Evolutionary conservation across 2,113 vertebrate genomes (phyloP).

Genomic region (Prietella phreatophila): DNA sequence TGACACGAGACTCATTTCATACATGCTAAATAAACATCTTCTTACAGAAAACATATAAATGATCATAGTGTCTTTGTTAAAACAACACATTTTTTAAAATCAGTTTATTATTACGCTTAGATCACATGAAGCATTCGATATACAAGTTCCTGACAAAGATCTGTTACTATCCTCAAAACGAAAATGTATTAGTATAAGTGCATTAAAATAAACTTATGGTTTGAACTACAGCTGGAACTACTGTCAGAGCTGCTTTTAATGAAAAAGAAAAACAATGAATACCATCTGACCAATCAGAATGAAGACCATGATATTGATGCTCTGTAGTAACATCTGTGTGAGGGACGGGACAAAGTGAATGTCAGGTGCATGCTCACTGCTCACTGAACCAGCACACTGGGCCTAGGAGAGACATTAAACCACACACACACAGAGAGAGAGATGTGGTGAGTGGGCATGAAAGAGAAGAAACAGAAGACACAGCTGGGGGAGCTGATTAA

Average conservation of each 20-base stretch:
- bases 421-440: not conserved
- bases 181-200: not conserved
- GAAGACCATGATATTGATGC: not conserved
- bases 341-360: constrained; percentile 46
- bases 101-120: not conserved
- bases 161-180: not conserved
- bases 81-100: not conserved
- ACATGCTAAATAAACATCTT: not conserved
- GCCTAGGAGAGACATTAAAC: constrained; percentile 26
- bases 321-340: constrained; percentile 41
- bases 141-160: not conserved
- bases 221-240: not conserved
- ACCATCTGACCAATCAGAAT: not conserved
- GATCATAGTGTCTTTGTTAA: not conserved
- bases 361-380: constrained; percentile 54
- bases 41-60: not conserved
- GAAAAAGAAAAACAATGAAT: not conserved
- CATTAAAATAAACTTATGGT: not conserved
- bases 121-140: not conserved
- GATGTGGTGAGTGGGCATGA: not conserved
- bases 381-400: constrained; percentile 42
- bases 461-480: not conserved
- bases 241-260: not conserved
- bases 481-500: not conserved
- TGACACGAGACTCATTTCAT: not conserved